phyloP scores from a whole-genome alignment of 2,113 vertebrate species.

The Nyctibius bracteatus region DNA sequence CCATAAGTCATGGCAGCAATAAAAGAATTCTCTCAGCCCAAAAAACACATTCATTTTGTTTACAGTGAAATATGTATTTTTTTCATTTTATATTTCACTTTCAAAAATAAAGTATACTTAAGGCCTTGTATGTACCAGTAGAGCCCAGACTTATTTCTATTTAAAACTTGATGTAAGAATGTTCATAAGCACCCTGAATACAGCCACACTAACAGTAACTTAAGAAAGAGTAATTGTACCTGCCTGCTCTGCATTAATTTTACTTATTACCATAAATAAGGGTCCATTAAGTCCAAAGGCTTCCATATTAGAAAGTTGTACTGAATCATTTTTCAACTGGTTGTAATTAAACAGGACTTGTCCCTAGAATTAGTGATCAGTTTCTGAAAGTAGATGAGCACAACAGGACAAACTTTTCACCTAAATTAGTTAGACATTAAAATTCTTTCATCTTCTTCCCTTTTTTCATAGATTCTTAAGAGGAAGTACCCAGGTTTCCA shows the following conservation, averaged over 20 bases:
- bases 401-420: not conserved
- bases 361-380: not conserved
- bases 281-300: not conserved
- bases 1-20: not conserved
- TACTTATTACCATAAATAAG: not conserved
- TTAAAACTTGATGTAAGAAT: not conserved
- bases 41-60: not conserved
- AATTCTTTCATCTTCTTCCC: not conserved
- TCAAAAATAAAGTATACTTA: not conserved
- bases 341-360: not conserved
- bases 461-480: not conserved
- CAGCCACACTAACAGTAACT: not conserved
- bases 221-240: not conserved
- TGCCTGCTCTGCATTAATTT: not conserved
- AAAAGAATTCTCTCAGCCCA: not conserved
- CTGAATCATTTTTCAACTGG: not conserved
- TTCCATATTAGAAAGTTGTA: not conserved
- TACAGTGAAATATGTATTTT: not conserved
- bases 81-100: not conserved
- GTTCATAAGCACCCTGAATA: not conserved
- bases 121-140: not conserved
- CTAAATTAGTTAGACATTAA: not conserved
- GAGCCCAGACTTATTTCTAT: not conserved
- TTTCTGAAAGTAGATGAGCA: not conserved
- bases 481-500: not conserved